Evolutionary conservation across 1,140 invertebrate species (phyloP), one percentile per base, ranked within the genome.

Genomic region (Doryteuthis pealeii): DNA sequence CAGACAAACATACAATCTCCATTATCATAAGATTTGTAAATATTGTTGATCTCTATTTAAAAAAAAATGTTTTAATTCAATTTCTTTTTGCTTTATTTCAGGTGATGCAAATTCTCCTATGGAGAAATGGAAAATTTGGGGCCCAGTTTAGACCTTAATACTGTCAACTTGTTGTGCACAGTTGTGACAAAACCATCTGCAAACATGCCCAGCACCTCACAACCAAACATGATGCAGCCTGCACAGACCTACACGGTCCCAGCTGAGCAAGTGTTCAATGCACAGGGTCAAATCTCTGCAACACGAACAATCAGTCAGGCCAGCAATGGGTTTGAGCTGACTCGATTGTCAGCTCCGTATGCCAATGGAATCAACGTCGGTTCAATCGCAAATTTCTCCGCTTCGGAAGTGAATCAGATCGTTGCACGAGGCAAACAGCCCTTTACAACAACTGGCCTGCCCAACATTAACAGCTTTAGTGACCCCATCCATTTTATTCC

Each of bases 301-400:
- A 31, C 66, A 68, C 22, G 66, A 68, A 33, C 30, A 8, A 22
- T 18, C 10, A 68, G 30, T 31, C 66, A 30, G 18, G 32, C 30
- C n/a, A 68, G 30, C 30, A 66, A 72, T 45, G 69, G 68, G 1
- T 70, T 76, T 72, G 75, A 76, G 15, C 33, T 76, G 58, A 68
- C 75, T 33, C 22, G 72, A 22, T 76, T 74, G 5, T 65, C 72
- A 28, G n/a, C 22, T 26, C 22, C 66, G 22, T 68, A 68, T 33
- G 30, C 66, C 31, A 68, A 68, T 31, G 66, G 66, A 26, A 68
- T 68, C 30, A 33, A 33, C 22, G 32, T 68, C 15, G 66, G 30
- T 32, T 32, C 66, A 26, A 18, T 32, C 30, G 10, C 66, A 26
- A 68, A 68, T 33, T 68, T 68, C 30, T 30, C 66, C 8, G 30